These are phyloP conservation scores for Acleris laterana DNA, from an alignment of 2,888 invertebrate species.

Conservation along the genomic window DNA sequence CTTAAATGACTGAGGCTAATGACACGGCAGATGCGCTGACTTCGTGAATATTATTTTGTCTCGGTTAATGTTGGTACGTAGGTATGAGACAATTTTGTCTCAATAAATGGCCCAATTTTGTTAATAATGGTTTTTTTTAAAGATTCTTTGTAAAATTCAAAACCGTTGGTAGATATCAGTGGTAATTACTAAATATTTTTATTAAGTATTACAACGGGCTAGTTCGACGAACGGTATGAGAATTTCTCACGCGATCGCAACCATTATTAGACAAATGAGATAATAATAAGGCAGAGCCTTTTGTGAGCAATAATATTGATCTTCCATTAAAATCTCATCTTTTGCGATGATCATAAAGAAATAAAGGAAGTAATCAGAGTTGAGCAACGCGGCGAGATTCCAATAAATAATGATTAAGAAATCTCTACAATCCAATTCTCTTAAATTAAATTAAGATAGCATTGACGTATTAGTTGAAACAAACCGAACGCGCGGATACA, in stretches of 20 bases:
- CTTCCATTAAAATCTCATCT: constrained; percentile 35
- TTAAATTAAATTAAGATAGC: constrained; percentile 28
- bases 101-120: too few species aligned
- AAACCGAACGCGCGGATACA: constrained; percentile 48
- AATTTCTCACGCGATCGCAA: constrained; percentile 21
- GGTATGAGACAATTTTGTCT: background rate
- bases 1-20: constrained; percentile 78
- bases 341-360: constrained; percentile 20
- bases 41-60: constrained; percentile 65
- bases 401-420: constrained; percentile 20
- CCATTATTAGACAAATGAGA: constrained; percentile 16
- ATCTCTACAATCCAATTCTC: constrained; percentile 4
- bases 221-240: background rate
- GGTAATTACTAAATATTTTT: background rate
- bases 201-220: background rate
- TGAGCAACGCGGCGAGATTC: constrained; percentile 9
- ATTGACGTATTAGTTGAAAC: constrained; percentile 41
- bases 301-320: constrained; percentile 26
- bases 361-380: constrained; percentile 31
- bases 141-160: too few species aligned
- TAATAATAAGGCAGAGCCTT: constrained; percentile 14
- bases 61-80: constrained; percentile 27
- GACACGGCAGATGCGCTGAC: constrained; percentile 78
- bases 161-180: background rate
- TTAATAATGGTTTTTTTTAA: too few species aligned